Evolutionary conservation across 2,797 vertebrate species (phyloP).

Genomic region (Pagetopsis macropterus): DNA sequence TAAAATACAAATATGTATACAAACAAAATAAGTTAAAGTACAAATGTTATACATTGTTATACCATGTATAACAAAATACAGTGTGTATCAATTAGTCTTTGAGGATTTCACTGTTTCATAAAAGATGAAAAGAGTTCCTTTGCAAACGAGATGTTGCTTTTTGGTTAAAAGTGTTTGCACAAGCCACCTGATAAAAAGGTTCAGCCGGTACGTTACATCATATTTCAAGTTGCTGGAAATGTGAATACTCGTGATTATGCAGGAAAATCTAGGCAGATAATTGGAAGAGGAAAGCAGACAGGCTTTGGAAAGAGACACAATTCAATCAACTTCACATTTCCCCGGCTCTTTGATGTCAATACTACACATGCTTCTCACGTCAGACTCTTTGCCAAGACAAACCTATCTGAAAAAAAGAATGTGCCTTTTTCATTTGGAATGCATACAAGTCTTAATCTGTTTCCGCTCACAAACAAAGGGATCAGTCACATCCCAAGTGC

Average conservation of each 20-base stretch:
- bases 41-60: too few relatives aligned
- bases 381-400: slow-evolving; percentile 27
- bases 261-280: slow-evolving; percentile 26
- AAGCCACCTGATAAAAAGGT: background rate
- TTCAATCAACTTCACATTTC: slow-evolving; percentile 57
- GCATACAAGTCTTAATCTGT: slow-evolving; percentile 23
- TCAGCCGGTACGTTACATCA: slow-evolving; percentile 19
- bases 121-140: slow-evolving; percentile 34
- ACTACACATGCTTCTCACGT: slow-evolving; percentile 27
- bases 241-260: slow-evolving; percentile 42
- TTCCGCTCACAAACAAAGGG: slow-evolving; percentile 44
- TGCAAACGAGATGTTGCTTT: slow-evolving; percentile 10
- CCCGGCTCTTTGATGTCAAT: slow-evolving; percentile 55
- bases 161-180: slow-evolving; percentile 30
- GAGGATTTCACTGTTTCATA: slow-evolving; percentile 11
- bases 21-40: too few relatives aligned
- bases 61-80: too few relatives aligned
- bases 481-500: slow-evolving; percentile 8
- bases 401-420: slow-evolving; percentile 34
- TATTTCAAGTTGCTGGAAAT: slow-evolving; percentile 19
- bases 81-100: background rate
- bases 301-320: slow-evolving; percentile 25
- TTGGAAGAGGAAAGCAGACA: slow-evolving; percentile 39
- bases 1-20: too few relatives aligned
- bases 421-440: slow-evolving; percentile 13